Base-by-base conservation (phyloP, 2,888 invertebrate genomes). In the Spodoptera picta region DNA sequence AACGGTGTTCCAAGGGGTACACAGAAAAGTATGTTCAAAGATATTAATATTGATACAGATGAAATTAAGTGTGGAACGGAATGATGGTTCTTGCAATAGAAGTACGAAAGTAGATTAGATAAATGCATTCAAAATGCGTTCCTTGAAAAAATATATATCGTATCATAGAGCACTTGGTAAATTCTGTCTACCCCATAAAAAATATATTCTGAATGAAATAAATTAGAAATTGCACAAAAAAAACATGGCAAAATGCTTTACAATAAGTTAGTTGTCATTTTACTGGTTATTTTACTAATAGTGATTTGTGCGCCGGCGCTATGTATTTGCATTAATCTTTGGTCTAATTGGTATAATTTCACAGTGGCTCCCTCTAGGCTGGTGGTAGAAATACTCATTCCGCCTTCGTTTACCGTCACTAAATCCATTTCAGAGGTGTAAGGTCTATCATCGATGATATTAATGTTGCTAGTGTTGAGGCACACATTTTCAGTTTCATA, bases 251-350 rank as follows among this genome's bases (percentile, higher is more conserved):
- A 27, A 27, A 9, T 36, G 9, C 36, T 36, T 36, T 36, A 36
- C 36, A 36, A 36, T 36, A 89, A 90, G 65, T 92, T 91, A 3
- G 90, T 83, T 4, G 89, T 91, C 87, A 90, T 89, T 82, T 90
- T 90, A 66, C 89, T 91, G 42, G 87, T 89, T n/a, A 92, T 86
- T 77, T 92, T 90, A 54, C 89, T 90, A 51, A 92, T 90, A 27
- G 91, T 92, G 14, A 92, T 78, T 60, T 90, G 88, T 10, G 87
- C 84, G 2, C 83, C 81, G 2, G 86, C 76, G 51, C 85, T 87
- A 63, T 89, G 87, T 73, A 92, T 90, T 80, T 91, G 90, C 2
- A 93, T 69, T 69, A 91, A 77, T 65, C 88, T 90, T 77, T 92
- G 91, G 72, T 93, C 90, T 43, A 93, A 74, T 48, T 92, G 90